Conservation (phyloP, 2,797 vertebrate species). For the Setipinna tenuifilis region DNA sequence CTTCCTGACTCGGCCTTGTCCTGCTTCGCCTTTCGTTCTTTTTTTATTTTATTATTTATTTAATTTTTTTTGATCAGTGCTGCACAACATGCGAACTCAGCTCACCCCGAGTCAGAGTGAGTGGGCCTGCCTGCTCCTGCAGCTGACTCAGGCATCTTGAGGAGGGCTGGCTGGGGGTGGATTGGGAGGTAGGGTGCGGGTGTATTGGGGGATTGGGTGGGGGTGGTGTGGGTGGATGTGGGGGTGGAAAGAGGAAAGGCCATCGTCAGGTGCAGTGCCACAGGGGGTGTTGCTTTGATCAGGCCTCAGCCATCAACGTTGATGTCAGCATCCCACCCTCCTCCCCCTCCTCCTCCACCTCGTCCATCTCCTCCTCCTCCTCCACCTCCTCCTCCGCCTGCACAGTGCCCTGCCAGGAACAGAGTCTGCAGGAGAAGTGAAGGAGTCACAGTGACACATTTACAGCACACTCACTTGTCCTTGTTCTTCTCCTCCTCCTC, state of each 20-base stretch:
- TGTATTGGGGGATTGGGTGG: not conserved
- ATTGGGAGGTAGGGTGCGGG: too few relatives aligned
- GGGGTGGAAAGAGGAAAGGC: not conserved
- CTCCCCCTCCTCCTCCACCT: too few relatives aligned
- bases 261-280: not conserved
- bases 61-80: too few relatives aligned
- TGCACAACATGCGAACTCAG: too few relatives aligned
- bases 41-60: not conserved
- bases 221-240: too few relatives aligned
- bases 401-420: too few relatives aligned
- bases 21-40: not conserved
- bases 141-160: not conserved
- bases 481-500: too few relatives aligned
- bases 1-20: slow-evolving; percentile 7
- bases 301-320: not conserved
- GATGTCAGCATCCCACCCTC: not conserved
- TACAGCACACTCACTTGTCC: too few relatives aligned
- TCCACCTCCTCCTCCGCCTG: too few relatives aligned
- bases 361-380: too few relatives aligned
- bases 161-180: not conserved
- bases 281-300: slow-evolving; percentile 10
- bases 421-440: too few relatives aligned
- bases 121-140: not conserved
- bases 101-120: slow-evolving; percentile 7
- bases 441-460: too few relatives aligned